These are phyloP conservation scores for Hiodon tergisus DNA, from an alignment of 2,113 vertebrate genomes.

Conservation along the genomic window DNA sequence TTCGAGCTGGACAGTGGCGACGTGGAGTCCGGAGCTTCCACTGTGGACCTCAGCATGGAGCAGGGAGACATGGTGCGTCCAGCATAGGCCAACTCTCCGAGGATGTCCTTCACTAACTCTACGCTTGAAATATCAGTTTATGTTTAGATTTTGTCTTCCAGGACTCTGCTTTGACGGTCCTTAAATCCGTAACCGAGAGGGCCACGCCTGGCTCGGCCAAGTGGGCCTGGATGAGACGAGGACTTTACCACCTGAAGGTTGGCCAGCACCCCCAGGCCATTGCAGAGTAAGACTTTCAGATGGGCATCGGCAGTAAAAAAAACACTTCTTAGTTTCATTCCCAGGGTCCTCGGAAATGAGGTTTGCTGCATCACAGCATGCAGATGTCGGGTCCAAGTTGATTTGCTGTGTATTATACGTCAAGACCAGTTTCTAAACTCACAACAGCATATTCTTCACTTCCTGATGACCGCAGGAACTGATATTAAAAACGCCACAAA, in stretches of 20 bases:
- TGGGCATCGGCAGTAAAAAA: not conserved
- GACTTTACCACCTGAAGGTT: conserved; percentile 80
- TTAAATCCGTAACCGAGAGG: conserved; percentile 77
- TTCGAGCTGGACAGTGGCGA: conserved; percentile 79
- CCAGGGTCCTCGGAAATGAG: no score
- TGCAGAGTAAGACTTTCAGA: conserved; percentile 72
- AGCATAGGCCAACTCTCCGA: not conserved
- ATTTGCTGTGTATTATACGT: no score
- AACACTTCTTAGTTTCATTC: not conserved
- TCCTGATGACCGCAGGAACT: no score
- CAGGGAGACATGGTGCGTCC: conserved; percentile 78
- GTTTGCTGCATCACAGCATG: no score
- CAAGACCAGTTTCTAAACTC: no score
- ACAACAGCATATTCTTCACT: no score
- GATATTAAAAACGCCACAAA: no score
- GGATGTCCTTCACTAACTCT: not conserved
- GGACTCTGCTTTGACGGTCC: conserved; percentile 77
- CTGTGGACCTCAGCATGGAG: conserved; percentile 82
- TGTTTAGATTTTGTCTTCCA: conserved; percentile 39
- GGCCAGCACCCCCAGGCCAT: conserved; percentile 77
- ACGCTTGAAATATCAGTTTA: not conserved
- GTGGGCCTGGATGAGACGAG: conserved; percentile 94
- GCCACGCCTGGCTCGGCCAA: conserved; percentile 80
- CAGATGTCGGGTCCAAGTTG: no score
- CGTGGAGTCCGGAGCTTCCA: conserved; percentile 78